Conservation (phyloP, 2,113 vertebrate species). For the Nothoprocta pentlandii region DNA sequence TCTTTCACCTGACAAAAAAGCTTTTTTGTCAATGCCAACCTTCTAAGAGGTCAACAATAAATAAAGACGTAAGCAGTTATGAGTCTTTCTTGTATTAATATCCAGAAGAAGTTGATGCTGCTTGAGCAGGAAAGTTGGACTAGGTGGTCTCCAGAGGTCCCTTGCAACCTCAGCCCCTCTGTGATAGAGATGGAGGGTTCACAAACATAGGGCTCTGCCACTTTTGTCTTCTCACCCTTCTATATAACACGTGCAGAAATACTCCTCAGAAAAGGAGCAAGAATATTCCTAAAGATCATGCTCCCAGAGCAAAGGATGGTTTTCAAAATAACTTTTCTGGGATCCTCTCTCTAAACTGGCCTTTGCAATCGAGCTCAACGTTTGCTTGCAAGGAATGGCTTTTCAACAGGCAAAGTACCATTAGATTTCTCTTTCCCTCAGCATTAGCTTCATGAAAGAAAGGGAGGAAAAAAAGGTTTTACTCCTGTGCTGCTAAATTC, state of each 20-base stretch:
- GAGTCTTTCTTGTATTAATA: background rate
- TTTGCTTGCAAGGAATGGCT: background rate
- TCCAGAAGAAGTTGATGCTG: background rate
- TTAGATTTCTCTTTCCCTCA: background rate
- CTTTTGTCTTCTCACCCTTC: background rate
- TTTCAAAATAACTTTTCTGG: background rate
- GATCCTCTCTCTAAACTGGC: background rate
- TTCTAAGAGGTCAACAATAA: background rate
- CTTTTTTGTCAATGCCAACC: background rate
- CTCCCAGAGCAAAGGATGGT: fast-evolving
- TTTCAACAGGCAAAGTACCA: background rate
- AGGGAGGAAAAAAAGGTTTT: background rate
- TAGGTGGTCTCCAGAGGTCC: too few relatives aligned
- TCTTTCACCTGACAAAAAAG: background rate
- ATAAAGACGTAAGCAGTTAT: background rate
- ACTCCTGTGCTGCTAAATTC: background rate
- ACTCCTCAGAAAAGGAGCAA: background rate
- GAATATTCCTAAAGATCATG: background rate
- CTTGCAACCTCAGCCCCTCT: too few relatives aligned
- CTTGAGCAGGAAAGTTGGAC: too few relatives aligned
- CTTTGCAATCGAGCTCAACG: background rate
- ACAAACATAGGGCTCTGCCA: background rate
- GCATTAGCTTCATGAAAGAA: background rate
- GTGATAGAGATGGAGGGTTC: background rate
- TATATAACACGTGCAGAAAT: background rate